Evolutionary conservation across 2,888 invertebrate genomes (phyloP).

Genomic region (Cheilosia vulpina): DNA sequence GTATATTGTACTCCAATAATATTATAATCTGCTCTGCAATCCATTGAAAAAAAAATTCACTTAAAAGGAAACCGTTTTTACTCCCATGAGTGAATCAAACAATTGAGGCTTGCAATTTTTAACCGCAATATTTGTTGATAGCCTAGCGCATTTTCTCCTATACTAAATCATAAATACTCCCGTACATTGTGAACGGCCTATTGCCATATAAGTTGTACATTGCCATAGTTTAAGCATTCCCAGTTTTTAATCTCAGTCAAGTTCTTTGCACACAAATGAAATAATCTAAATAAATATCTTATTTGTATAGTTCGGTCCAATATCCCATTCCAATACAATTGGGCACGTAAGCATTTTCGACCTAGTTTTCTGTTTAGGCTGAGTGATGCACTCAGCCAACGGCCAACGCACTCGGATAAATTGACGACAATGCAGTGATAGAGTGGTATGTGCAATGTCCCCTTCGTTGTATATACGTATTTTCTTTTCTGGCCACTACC

Average conservation of each 20-base stretch:
- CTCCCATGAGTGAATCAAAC: too few species aligned
- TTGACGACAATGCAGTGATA: neutral
- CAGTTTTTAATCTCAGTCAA: neutral
- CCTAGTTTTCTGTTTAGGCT: conserved; percentile 3
- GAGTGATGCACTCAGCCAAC: neutral
- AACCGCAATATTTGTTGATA: too few species aligned
- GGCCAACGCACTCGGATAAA: neutral
- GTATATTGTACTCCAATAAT: too few species aligned
- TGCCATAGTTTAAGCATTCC: neutral
- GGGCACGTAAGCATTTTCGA: neutral
- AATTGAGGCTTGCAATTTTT: too few species aligned
- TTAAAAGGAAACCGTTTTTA: too few species aligned
- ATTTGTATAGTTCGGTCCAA: neutral
- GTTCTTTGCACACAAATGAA: neutral
- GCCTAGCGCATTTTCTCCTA: too few species aligned
- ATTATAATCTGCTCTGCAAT: too few species aligned
- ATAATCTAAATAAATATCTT: conserved; percentile 9
- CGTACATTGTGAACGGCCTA: too few species aligned
- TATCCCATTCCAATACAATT: conserved; percentile 11
- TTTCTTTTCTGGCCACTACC: neutral
- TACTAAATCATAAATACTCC: too few species aligned
- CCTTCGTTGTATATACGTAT: neutral
- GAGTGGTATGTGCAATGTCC: neutral
- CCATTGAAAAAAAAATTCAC: too few species aligned
- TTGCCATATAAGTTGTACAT: too few species aligned